phyloP scores from a whole-genome alignment of 2,888 invertebrate species.

The Bimastos eiseni region DNA sequence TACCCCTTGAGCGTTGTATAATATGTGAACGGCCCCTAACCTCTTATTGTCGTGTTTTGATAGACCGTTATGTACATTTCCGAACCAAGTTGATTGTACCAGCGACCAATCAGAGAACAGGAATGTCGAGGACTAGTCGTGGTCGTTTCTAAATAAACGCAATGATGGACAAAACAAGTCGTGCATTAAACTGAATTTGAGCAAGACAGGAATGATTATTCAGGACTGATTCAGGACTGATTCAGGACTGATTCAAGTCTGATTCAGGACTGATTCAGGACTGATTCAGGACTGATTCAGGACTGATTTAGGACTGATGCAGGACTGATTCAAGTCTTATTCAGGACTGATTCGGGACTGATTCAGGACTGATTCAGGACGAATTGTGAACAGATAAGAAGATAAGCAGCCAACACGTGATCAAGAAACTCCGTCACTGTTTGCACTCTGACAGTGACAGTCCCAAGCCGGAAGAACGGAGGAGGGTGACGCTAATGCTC shows the following conservation, averaged over 20 bases:
- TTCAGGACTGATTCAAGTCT: not conserved
- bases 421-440: too few species aligned
- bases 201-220: not conserved
- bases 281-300: not conserved
- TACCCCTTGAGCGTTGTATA: too few species aligned
- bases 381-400: too few species aligned
- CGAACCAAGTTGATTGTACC: slow-evolving; percentile 40
- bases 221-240: not conserved
- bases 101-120: slow-evolving; percentile 29
- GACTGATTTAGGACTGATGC: not conserved
- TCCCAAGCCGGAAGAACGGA: too few species aligned
- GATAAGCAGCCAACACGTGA: too few species aligned
- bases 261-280: not conserved
- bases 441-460: too few species aligned
- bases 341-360: not conserved
- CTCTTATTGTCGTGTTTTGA: not conserved
- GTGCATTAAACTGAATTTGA: not conserved
- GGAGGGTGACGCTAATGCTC: too few species aligned
- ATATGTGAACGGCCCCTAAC: not conserved
- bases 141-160: not conserved
- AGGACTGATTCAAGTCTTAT: not conserved
- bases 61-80: slow-evolving; percentile 29
- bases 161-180: not conserved
- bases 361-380: too few species aligned
- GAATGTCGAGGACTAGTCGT: not conserved